Evolutionary conservation across 2,797 vertebrate species (phyloP), one percentile per base, ranked within the genome.

Genomic region (Gallirallus australis): DNA sequence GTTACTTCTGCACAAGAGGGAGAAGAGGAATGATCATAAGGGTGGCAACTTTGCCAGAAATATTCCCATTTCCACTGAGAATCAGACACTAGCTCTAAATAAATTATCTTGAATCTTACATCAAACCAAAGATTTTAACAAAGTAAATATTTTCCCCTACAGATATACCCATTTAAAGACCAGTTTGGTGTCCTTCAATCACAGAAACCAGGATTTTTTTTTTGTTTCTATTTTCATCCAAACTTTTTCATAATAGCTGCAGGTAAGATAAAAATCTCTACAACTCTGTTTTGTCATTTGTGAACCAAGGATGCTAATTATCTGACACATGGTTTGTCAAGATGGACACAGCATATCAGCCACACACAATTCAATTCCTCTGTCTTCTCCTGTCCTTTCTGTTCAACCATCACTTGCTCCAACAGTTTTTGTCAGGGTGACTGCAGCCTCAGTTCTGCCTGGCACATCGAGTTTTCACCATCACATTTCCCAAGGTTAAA

Each of bases 401-500:
- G 45, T 54, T 94, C 83, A 94, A 77, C 42, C 90, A 85, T 66
- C 68, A 33, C 68, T 89, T 85, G 53, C 60, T 91, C 48, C 0
- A 0, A 77, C 47, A 91, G 48, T 25, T 94, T 85, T 68, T 89
- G 27, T 50, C 81, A 75, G 85, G 39, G 27, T 68, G 80, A 93
- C 53, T 73, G 56, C 71, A 82, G 53, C 64, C 24, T 89, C 59
- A 39, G 68, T 35, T 89, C 78, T 72, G 81, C 70, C 88, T 61
- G 48, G 81, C 88, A 89, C 86, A 61, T 2, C 8, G 12, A 80
- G 68, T 30, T 91, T 84, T 85, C 39, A 11, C 88, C 83, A 77
- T 47, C 48, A 17, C 24, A 40, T n/a, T 37, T 80, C 40, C 68
- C 83, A 93, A 95, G 95, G 90, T 93, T 95, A 88, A 92, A 68